Base-by-base conservation (phyloP, 2,888 invertebrate species). In the Schrankia costaestrigalis region DNA sequence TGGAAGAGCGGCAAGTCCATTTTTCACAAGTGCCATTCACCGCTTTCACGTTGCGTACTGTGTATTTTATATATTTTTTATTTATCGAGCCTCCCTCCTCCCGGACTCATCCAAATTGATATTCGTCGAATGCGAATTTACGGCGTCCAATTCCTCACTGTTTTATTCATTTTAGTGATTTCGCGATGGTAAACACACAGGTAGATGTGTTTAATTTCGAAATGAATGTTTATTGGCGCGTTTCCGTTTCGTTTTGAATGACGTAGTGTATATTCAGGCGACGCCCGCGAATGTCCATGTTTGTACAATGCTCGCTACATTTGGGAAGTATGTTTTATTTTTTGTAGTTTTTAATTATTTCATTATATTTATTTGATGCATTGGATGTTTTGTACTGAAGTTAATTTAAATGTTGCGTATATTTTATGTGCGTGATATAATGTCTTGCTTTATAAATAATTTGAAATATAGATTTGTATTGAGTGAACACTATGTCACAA, bases 21-120 rank as follows among this genome's bases (percentile, higher is more conserved):
- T 87, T 87, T 87, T 87, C 87, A 87, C 85, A 81, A 87, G 87
- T 87, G 87, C 85, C 85, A 87, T 87, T 87, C 85, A 78, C 78
- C 75, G 85, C 83, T 82, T 85, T 81, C 81, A 81, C 78, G 78
- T 78, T 78, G 70, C 75, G 79, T 78, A 76, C 80, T 75, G 72
- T 80, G 72, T 85, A 78, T 83, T 79, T 77, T 80, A 75, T 78
- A 80, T 82, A 69, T 78, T 78, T 72, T 82, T 85, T 84, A 80
- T 85, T 84, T 85, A 83, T 82, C 79, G 77, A 44, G 32, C 60
- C 59, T 66, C 68, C 59, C 66, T 69, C 52, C 66, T 62, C 63
- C 56, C 63, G 56, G 63, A 67, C 69, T 69, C 69, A 55, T 56
- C 78, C 83, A 79, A 83, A 86, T 85, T 85, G 85, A 86, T 86